Evolutionary conservation across 2,888 invertebrate genomes (phyloP).

Genomic region (Cecidostiba fungosa): DNA sequence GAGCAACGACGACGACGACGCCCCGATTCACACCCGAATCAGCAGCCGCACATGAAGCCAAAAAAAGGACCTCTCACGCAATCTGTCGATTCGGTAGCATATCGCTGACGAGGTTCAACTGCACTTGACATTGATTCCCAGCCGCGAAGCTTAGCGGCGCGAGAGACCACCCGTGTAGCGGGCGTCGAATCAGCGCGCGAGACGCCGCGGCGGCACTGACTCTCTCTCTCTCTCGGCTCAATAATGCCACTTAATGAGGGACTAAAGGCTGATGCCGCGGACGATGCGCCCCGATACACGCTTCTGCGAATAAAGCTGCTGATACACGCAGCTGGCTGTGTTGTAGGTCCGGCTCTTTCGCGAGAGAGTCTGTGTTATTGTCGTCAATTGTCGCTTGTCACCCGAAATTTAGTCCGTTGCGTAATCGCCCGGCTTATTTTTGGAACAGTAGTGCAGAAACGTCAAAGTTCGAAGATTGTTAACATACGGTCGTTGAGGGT

Average conservation of each 20-base stretch:
- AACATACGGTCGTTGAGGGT: not conserved
- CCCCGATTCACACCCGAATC: conserved; percentile 18
- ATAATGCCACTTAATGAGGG: conserved; percentile 61
- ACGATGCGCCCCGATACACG: conserved; percentile 8
- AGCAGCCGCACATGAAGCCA: not conserved
- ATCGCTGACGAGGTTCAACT: conserved; percentile 64
- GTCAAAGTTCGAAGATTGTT: not conserved
- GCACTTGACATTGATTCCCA: conserved; percentile 70
- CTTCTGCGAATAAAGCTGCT: conserved; percentile 9
- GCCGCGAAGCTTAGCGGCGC: conserved; percentile 25
- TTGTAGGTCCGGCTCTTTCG: not conserved
- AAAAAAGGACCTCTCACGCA: conserved; percentile 15
- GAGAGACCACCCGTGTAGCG: conserved; percentile 72
- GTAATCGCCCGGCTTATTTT: not conserved
- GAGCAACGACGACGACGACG: not conserved
- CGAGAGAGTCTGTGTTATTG: not conserved
- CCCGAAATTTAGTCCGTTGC: not conserved
- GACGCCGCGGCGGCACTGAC: conserved; percentile 9
- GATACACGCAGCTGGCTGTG: not conserved
- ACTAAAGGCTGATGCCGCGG: conserved; percentile 52
- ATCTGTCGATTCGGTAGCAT: not conserved
- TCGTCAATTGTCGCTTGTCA: not conserved
- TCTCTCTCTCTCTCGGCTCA: conserved; percentile 12
- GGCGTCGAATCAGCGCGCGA: conserved; percentile 56
- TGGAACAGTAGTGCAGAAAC: not conserved